phyloP scores from a whole-genome alignment of 2,888 invertebrate genomes.

The Callimorpha dominula region DNA sequence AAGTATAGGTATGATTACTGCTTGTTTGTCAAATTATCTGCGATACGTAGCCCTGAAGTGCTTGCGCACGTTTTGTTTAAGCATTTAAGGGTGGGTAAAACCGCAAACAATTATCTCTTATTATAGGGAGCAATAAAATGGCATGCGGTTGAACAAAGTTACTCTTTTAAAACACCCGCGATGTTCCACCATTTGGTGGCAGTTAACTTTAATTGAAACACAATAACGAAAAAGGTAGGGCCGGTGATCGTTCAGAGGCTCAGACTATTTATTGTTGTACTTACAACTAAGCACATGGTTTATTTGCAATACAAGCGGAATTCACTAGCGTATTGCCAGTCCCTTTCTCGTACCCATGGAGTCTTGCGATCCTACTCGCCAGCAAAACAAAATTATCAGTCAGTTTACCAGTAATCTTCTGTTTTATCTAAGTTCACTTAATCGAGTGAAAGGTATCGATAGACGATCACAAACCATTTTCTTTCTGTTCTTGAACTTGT shows the following conservation, averaged over 20 bases:
- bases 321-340: background rate
- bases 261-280: background rate
- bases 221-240: slow-evolving; percentile 20
- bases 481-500: background rate
- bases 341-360: background rate
- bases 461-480: background rate
- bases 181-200: slow-evolving; percentile 56
- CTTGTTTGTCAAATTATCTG: slow-evolving; percentile 68
- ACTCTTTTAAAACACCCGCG: slow-evolving; percentile 58
- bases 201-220: slow-evolving; percentile 42
- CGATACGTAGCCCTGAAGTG: slow-evolving; percentile 60
- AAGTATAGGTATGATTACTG: slow-evolving; percentile 59
- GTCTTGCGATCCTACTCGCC: background rate
- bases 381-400: background rate
- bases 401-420: background rate
- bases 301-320: background rate
- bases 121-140: slow-evolving; percentile 65
- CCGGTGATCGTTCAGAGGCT: background rate
- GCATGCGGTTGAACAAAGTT: slow-evolving; percentile 64
- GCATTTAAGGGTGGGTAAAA: slow-evolving; percentile 70
- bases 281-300: background rate
- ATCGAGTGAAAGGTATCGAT: background rate
- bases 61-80: slow-evolving; percentile 64
- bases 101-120: slow-evolving; percentile 73
- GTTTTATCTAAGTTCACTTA: background rate